Evolutionary conservation across 2,797 vertebrate species (phyloP), one percentile per base, ranked within the genome.

Genomic region (Syngnathus acus): DNA sequence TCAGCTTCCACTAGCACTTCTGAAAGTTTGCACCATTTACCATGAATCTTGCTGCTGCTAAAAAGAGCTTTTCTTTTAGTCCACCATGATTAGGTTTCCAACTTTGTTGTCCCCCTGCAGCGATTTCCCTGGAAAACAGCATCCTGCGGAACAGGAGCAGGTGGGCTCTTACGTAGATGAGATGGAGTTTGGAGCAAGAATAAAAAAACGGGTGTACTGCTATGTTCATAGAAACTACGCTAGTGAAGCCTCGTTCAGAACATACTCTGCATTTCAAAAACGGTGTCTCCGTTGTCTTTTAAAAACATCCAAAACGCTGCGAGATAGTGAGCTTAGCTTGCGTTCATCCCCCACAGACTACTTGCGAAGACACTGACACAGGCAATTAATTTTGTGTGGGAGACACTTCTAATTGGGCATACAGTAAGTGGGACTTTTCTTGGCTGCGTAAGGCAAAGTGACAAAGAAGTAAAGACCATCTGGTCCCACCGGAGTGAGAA

Each of bases 401-500:
- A 78, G 81, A 87, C 75, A 70, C 82, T 79, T 81, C 84, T 90
- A 88, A 90, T 90, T 87, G 87, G 83, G 78, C 79, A 75, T 85
- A 45, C 60, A 62, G 60, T 26, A 88, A 88, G 84, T 85, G 80
- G 82, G 79, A 87, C 87, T 86, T 88, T 84, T 87, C 79, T 84
- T 88, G 84, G 84, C 84, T 69, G 70, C 64, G 69, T 73, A 73
- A 86, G 78, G 83, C 68, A 86, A 87, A 86, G 87, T 84, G 86
- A 85, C 87, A 89, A 82, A 88, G 80, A 84, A 86, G 84, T 82
- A 81, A 84, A 83, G 84, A 84, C 85, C 87, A 87, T 87, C 87
- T 87, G 89, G 78, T 87, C 88, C 85, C 88, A 78, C 54, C 72
- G 82, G 86, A 88, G 79, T 72, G 5, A 64, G 77, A 75, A 69